Conservation (phyloP, 2,797 vertebrate genomes). For the Masticophis lateralis region DNA sequence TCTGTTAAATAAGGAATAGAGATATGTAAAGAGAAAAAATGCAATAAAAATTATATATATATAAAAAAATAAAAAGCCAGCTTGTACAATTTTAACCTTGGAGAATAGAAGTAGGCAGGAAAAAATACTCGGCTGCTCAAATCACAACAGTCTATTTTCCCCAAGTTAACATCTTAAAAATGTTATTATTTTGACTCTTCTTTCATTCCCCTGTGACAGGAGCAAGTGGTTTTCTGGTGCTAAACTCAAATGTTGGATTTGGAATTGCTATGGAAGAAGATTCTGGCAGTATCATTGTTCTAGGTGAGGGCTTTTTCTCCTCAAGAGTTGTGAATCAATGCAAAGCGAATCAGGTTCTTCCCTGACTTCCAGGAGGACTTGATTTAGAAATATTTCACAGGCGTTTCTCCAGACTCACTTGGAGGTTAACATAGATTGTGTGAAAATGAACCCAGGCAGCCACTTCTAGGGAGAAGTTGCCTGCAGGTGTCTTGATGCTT, state of each 20-base stretch:
- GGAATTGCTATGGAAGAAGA: slow-evolving; percentile 47
- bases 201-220: slow-evolving; percentile 15
- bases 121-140: no score
- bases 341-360: not conserved
- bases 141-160: not conserved
- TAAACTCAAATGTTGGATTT: slow-evolving; percentile 39
- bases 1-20: no score
- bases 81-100: not conserved
- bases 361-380: not conserved
- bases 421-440: not conserved
- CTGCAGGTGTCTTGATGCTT: not conserved
- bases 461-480: not conserved
- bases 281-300: slow-evolving; percentile 24
- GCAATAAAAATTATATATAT: no score
- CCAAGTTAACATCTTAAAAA: not conserved
- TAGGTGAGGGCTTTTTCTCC: slow-evolving; percentile 45
- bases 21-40: no score
- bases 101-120: not conserved
- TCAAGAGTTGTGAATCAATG: not conserved
- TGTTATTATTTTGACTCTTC: not conserved
- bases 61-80: not conserved
- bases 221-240: slow-evolving; percentile 41
- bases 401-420: not conserved
- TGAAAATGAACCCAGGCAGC: not conserved
- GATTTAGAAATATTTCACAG: not conserved